Evolutionary conservation across 1,140 invertebrate species (phyloP).

Genomic region (Pygmarrhopalites habei): DNA sequence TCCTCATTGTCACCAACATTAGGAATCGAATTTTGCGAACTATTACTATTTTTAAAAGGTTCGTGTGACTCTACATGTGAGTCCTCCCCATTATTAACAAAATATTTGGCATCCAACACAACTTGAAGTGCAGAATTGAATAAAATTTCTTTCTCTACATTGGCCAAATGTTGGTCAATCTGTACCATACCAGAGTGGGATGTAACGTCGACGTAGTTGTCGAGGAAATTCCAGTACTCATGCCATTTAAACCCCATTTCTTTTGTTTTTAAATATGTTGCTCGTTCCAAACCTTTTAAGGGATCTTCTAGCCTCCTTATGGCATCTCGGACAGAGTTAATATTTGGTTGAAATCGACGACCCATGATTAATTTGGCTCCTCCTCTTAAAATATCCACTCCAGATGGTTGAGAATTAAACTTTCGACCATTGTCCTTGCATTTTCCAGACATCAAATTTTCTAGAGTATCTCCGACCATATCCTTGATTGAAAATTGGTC

Average conservation of each 20-base stretch:
- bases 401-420: neutral
- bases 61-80: too few species aligned
- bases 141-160: neutral
- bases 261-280: neutral
- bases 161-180: neutral
- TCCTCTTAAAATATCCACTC: neutral
- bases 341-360: neutral
- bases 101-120: too few species aligned
- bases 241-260: neutral
- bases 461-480: neutral
- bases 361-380: neutral
- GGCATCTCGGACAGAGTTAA: neutral
- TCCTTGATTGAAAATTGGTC: too few species aligned
- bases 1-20: neutral
- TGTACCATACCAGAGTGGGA: neutral
- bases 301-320: conserved; percentile 9
- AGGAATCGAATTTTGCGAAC: neutral
- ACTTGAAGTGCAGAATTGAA: neutral
- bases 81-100: too few species aligned
- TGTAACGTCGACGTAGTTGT: conserved; percentile 1
- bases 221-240: neutral
- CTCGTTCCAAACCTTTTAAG: conserved; percentile 6
- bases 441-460: neutral
- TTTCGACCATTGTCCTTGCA: neutral
- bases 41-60: neutral